Conservation (phyloP, 2,888 invertebrate species). For the Corythucha ciliata region DNA sequence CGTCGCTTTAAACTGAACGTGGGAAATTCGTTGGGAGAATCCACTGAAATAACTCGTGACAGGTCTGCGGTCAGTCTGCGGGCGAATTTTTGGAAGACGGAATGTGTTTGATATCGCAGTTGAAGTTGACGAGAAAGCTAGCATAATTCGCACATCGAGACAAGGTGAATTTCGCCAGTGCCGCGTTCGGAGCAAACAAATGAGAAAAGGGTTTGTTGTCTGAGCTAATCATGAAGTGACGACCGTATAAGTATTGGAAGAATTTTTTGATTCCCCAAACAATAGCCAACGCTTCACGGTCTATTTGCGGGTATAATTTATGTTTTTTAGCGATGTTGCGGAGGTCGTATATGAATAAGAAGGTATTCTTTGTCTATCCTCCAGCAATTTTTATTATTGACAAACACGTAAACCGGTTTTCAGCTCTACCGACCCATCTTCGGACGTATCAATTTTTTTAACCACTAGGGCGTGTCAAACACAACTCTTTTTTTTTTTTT, state of each 20-base stretch:
- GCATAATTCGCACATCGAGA: conserved; percentile 17
- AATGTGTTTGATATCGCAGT: conserved; percentile 14
- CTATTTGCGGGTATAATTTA: too few species aligned
- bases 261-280: conserved; percentile 35
- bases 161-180: conserved; percentile 13
- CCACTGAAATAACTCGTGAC: neutral
- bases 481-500: too few species aligned
- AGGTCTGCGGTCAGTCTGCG: conserved; percentile 16
- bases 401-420: too few species aligned
- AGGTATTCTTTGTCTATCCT: too few species aligned
- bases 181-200: conserved; percentile 31
- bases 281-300: conserved; percentile 38
- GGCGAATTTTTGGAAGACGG: conserved; percentile 7
- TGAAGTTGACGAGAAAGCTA: conserved; percentile 9
- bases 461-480: too few species aligned
- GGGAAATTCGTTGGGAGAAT: too few species aligned
- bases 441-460: too few species aligned
- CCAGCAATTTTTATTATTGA: too few species aligned
- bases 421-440: too few species aligned
- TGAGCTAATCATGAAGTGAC: conserved; percentile 40
- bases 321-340: too few species aligned
- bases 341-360: too few species aligned
- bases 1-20: neutral
- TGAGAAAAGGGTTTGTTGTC: conserved; percentile 39
- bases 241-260: conserved; percentile 40